These are phyloP conservation scores for Hoplias malabaricus DNA, from an alignment of 2,113 vertebrate genomes.

Conservation along the genomic window DNA sequence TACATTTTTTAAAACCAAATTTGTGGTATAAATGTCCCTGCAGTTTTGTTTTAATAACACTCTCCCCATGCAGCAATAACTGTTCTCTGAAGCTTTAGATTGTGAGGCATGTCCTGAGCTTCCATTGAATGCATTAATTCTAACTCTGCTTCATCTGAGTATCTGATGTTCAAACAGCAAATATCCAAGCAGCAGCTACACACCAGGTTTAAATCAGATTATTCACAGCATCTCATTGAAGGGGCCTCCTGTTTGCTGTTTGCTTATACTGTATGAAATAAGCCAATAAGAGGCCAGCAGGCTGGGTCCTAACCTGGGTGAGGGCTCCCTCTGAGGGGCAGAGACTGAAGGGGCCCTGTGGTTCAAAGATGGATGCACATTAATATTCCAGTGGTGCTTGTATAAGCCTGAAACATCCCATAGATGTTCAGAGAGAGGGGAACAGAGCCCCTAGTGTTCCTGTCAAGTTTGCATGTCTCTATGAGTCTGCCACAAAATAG, in stretches of 20 bases:
- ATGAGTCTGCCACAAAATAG: constrained; percentile 64
- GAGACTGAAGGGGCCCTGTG: constrained; percentile 38
- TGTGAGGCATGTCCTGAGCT: constrained; percentile 21
- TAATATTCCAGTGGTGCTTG: constrained; percentile 66
- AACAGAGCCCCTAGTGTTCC: constrained; percentile 67
- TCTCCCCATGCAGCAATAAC: not conserved
- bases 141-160: constrained; percentile 23
- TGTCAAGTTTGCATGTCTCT: constrained; percentile 70
- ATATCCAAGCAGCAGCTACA: constrained; percentile 21
- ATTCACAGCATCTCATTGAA: constrained; percentile 61
- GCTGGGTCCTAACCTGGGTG: constrained; percentile 61
- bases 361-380: constrained; percentile 69
- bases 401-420: constrained; percentile 40
- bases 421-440: constrained; percentile 43
- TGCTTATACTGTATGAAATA: constrained; percentile 45
- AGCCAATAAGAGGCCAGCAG: constrained; percentile 42
- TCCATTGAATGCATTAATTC: constrained; percentile 3
- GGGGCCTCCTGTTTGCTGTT: constrained; percentile 52
- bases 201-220: constrained; percentile 61
- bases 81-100: constrained; percentile 22
- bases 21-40: constrained; percentile 15
- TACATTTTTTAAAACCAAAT: not conserved
- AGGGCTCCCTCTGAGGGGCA: constrained; percentile 46
- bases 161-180: constrained; percentile 41
- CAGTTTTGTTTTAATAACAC: constrained; percentile 22